phyloP scores from a whole-genome alignment of 2,113 vertebrate genomes.

The Anoplopoma fimbria region DNA sequence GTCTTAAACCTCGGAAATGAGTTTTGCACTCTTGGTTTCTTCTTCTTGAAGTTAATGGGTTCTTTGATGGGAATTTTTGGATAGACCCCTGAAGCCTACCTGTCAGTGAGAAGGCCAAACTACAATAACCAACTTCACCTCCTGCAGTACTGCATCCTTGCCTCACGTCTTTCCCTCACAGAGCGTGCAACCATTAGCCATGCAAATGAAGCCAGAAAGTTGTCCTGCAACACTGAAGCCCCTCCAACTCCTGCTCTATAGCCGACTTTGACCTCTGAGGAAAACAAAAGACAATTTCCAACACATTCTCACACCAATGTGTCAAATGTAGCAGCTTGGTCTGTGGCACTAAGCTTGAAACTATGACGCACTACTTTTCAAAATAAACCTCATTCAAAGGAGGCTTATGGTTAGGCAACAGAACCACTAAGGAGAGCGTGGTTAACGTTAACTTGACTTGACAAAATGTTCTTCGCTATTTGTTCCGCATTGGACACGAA shows the following conservation, averaged over 20 bases:
- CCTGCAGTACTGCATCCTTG: too few species aligned
- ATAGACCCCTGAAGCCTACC: too few species aligned
- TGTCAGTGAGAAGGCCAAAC: too few species aligned
- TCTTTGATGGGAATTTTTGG: not conserved
- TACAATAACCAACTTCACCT: too few species aligned
- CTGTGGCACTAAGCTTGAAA: too few species aligned
- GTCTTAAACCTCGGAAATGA: not conserved
- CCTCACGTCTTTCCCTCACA: not conserved
- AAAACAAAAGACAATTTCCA: not conserved
- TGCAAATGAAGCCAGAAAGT: not conserved
- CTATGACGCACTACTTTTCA: too few species aligned
- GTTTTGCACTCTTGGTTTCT: not conserved
- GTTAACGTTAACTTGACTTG: too few species aligned
- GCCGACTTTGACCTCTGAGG: not conserved
- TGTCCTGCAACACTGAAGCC: too few species aligned
- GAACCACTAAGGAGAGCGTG: too few species aligned
- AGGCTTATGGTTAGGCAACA: too few species aligned
- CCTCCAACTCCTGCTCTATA: not conserved
- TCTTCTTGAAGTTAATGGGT: not conserved
- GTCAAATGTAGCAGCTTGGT: not conserved
- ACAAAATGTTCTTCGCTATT: not conserved
- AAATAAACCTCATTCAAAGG: too few species aligned
- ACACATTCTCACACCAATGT: not conserved
- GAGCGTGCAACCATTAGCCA: not conserved
- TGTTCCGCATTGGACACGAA: not conserved